Conservation (phyloP, 2,797 vertebrate species). For the Tragopan temminckii region DNA sequence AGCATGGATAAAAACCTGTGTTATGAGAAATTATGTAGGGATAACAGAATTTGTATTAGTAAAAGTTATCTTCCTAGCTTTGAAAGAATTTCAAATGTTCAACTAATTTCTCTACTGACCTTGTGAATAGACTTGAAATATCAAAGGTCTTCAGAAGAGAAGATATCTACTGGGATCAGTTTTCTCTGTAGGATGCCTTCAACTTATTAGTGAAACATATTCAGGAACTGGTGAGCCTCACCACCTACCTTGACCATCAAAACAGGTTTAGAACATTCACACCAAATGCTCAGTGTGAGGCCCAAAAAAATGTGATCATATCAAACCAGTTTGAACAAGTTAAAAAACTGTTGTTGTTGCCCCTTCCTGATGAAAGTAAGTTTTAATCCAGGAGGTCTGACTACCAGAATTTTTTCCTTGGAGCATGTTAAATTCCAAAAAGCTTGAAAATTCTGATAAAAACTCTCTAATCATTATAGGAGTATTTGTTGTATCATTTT, state of each 20-base stretch:
- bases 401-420: background rate
- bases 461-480: background rate
- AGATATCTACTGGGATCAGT: background rate
- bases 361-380: background rate
- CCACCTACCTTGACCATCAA: background rate
- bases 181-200: background rate
- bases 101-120: background rate
- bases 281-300: background rate
- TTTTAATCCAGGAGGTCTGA: background rate
- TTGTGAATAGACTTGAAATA: background rate
- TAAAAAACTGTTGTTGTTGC: background rate
- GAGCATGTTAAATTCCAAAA: background rate
- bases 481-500: background rate
- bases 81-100: background rate
- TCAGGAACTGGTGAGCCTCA: background rate
- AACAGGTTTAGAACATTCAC: background rate
- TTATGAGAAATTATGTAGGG: background rate
- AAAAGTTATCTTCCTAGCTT: background rate
- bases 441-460: background rate
- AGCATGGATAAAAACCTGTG: background rate
- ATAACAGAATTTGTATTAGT: background rate
- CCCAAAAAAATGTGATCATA: background rate
- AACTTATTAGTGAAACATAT: background rate
- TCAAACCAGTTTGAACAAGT: background rate
- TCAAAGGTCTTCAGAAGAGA: background rate